Base-by-base conservation (phyloP, 2,797 vertebrate genomes). In the Philypnodon macrostomus region DNA sequence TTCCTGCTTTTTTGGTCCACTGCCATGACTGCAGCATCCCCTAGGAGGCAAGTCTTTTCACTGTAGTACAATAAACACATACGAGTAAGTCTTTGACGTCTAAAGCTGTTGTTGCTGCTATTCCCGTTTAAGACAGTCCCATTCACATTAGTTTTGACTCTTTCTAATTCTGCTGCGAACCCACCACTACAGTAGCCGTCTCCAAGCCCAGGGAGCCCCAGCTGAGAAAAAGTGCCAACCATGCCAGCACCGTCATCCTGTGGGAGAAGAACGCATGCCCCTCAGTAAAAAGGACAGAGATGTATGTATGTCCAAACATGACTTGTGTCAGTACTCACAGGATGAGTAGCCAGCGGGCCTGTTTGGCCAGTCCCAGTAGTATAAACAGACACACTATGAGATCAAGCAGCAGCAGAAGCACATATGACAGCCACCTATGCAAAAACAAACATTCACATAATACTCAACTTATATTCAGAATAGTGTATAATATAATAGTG, bases 141-240 rank as follows among this genome's bases (percentile, higher is more conserved):
- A 53, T 69, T 70, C 52, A 63, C 48, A 37, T 56, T 52, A 5
- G 31, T 33, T 33, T 14, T 14, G 9, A 18, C 9, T 36, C 8
- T 36, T 9, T 6, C 26, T 27, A 27, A 27, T 27, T 27, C 2
- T 15, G n/a, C 52, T 36, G 23, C 40, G 40, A 29, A 87, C 85
- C 87, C 63, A 96, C 94, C 91, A 95, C 92, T 1, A 93, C 93
- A 3, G 91, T 88, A 47, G 93, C 93, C 0, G 92, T 93, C 81
- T 96, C 93, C 72, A 96, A 73, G 18, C 94, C 93, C 86, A 95
- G 85, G 49, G 94, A 94, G 56, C 92, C 92, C 94, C 94, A 96
- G 84, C 94, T 95, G 14, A 96, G 89, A 77, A 95, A 88, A 16
- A 96, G 90, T 55, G 93, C 90, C 73, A 95, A 76, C 83, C 94